Evolutionary conservation across 2,888 invertebrate genomes (phyloP), one percentile per base, ranked within the genome.

Genomic region (Caenorhabditis plicata): DNA sequence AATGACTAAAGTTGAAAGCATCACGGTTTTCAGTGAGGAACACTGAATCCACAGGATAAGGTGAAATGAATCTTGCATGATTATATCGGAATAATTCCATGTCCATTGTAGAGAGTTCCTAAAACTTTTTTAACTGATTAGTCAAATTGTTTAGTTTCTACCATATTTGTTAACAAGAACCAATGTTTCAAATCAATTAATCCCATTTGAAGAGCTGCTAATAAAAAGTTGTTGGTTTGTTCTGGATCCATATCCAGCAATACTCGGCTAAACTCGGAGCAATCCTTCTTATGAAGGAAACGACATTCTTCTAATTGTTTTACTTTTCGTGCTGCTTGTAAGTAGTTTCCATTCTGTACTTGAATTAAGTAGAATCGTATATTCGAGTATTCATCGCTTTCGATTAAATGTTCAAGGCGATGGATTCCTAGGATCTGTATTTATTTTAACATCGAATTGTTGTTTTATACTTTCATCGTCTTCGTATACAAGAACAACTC

Each of bases 71-170:
- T n/a, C 80, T 72, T 4, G 78, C 80, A 46, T 80, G 78, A 57
- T 80, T 80, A 58, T 80, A 78, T 5, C 80, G 71, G 47, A 80
- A 80, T 19, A 80, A 51, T 20, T 72, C 72, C 75, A 77, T 77
- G 61, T 80, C 72, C 72, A 80, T 77, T 2, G 66, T 64, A n/a
- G 64, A 50, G 19, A 80, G 45, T 47, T 80, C 80, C n/a, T n/a
- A n/a, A n/a, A n/a, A n/a, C n/a, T n/a, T n/a, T n/a, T n/a, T n/a
- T n/a, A n/a, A n/a, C n/a, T n/a, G n/a, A n/a, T n/a, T n/a, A n/a
- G n/a, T n/a, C n/a, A n/a, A n/a, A n/a, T n/a, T n/a, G n/a, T n/a
- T n/a, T n/a, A n/a, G n/a, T n/a, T n/a, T n/a, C n/a, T n/a, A n/a
- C n/a, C 75, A 79, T 70, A 26, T 72, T 76, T 7, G 80, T 80